These are phyloP conservation scores for Triplophysa bombifrons DNA, from an alignment of 2,797 vertebrate species.

Conservation along the genomic window DNA sequence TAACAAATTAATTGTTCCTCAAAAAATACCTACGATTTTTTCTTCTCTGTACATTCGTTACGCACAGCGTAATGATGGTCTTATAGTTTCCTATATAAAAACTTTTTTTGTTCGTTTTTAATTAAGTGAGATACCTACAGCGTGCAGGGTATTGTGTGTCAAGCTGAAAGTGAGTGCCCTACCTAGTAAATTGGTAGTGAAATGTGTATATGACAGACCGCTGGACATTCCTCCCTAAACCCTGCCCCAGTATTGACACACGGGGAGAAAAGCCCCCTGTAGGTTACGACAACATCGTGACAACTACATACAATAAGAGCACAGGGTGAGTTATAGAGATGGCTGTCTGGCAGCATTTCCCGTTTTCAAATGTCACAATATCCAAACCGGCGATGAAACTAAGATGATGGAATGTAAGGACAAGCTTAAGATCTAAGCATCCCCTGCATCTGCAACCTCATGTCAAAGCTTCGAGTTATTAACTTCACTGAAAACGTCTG, in stretches of 20 bases:
- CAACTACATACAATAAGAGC: constrained; percentile 49
- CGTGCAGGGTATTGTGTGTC: constrained; percentile 86
- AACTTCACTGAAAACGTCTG: constrained; percentile 74
- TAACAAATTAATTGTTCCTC: constrained; percentile 99
- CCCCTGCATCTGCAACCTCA: constrained; percentile 68
- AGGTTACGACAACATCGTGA: constrained; percentile 21
- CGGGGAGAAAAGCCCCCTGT: constrained; percentile 43
- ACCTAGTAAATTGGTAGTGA: constrained; percentile 84
- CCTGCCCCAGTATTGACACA: constrained; percentile 56
- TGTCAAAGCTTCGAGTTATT: constrained; percentile 68
- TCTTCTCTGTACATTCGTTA: constrained; percentile 99
- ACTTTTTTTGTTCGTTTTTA: constrained; percentile 75
- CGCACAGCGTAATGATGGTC: constrained; percentile 99
- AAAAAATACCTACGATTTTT: constrained; percentile 99
- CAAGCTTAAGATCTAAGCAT: constrained; percentile 63
- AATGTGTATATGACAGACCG: constrained; percentile 76
- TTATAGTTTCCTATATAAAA: constrained; percentile 98
- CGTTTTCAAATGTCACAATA: constrained; percentile 33
- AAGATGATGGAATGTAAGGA: constrained; percentile 81
- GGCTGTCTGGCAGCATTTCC: constrained; percentile 55
- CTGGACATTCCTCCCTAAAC: constrained; percentile 64
- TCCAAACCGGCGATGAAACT: constrained; percentile 40
- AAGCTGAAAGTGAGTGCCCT: constrained; percentile 79
- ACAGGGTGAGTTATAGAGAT: constrained; percentile 17
- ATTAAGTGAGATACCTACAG: constrained; percentile 91